Base-by-base conservation (phyloP, 2,797 vertebrate species). In the Fistularia tabacaria region DNA sequence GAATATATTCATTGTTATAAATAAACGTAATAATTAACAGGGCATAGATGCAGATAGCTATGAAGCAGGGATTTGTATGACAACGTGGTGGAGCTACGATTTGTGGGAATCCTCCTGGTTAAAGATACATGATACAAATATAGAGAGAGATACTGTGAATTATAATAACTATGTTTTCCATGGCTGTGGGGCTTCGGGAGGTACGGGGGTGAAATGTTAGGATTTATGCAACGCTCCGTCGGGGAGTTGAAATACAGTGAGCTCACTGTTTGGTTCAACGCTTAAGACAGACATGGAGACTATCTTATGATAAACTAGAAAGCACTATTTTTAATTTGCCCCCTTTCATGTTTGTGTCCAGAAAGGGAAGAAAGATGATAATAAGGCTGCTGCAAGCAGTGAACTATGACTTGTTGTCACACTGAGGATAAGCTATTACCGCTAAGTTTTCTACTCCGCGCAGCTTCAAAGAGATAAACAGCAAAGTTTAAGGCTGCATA, bases 11-110 rank as follows among this genome's bases (percentile, higher is more conserved):
- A 60, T 50, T 58, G 50, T 53, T 51, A 39, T 10, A 13, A 49
- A 59, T 42, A 47, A 50, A 38, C 60, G 40, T 42, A 25, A 52
- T 46, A 50, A 59, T 62, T 38, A 57, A 73, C 8, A 36, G n/a
- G 10, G 46, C 6, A 51, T 2, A 11, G 9, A 42, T 42, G 10
- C 10, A 42, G 9, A 40, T 10, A 7, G 10, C 8, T 40, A 10
- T 8, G 10, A 8, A 25, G 5, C 2, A 25, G 25, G 2, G 25
- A 25, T 25, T 25, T 25, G 25, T 5, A 25, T 2, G 5, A 25
- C 25, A 25, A 25, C 25, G 25, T 25, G 25, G 5, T 25, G 25
- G 25, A 25, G 25, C 25, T 25, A 25, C 25, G 5, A 5, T 25
- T 25, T 25, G 25, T 25, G 25, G 25, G 25, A 25, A 25, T 25